Conservation (phyloP, 2,888 invertebrate genomes). For the Xylophagus ater region DNA sequence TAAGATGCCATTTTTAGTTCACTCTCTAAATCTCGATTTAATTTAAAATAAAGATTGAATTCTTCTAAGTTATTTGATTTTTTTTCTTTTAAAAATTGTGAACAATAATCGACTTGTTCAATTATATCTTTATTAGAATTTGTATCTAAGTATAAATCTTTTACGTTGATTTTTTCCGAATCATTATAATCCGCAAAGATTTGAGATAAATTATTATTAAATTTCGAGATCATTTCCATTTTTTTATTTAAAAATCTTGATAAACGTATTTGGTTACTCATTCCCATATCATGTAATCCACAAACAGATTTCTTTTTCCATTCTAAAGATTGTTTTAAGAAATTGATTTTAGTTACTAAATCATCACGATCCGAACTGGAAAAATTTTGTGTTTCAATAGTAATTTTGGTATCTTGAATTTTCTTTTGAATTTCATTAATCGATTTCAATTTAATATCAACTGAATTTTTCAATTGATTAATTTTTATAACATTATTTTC, state of each 20-base stretch:
- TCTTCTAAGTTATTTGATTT: constrained; percentile 1
- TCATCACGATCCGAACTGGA: constrained; percentile 23
- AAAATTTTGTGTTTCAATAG: constrained; percentile 19
- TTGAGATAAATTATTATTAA: constrained; percentile 15
- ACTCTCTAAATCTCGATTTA: constrained; percentile 7
- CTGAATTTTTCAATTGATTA: constrained; percentile 5
- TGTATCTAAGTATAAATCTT: constrained; percentile 9
- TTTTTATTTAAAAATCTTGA: constrained; percentile 16
- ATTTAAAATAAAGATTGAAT: not conserved
- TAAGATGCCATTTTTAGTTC: constrained; percentile 2
- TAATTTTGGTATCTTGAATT: constrained; percentile 14
- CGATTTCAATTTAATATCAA: constrained; percentile 4
- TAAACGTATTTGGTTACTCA: constrained; percentile 12
- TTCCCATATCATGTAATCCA: constrained; percentile 14
- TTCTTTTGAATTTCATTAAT: constrained; percentile 8
- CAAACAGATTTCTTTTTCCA: constrained; percentile 10
- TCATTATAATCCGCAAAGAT: constrained; percentile 9
- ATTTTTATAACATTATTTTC: constrained; percentile 14
- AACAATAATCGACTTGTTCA: constrained; percentile 10
- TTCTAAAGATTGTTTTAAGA: constrained; percentile 14
- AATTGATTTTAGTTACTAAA: constrained; percentile 22
- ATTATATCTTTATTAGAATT: constrained; percentile 5
- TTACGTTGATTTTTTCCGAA: not conserved
- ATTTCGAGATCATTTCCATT: constrained; percentile 9
- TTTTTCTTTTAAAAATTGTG: constrained; percentile 5